Base-by-base conservation (phyloP, 2,113 vertebrate species). In the Syngnathus scovelli region DNA sequence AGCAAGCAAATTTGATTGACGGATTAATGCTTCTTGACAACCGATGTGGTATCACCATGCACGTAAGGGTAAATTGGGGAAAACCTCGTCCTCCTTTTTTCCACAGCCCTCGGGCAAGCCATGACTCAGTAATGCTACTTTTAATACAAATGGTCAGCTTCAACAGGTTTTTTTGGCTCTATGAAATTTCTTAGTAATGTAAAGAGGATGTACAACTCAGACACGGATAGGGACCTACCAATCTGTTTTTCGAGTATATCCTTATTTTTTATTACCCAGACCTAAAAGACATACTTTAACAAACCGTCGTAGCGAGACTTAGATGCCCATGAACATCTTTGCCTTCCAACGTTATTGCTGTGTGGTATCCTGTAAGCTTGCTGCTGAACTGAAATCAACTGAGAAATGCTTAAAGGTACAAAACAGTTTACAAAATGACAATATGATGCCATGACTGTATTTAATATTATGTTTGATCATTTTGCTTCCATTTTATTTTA, bases 11-110 rank as follows among this genome's bases (percentile, higher is more conserved):
- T 38, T 5, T 60, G 68, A 78, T 62, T 61, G 73, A 54, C 10
- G n/a, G 51, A 80, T 64, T 76, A 66, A 82, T 82, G 68, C 51
- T 55, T 71, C 74, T 61, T 79, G 76, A 77, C 71, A 51, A 49
- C 69, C 56, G 56, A 72, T 78, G 21, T 19, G 66, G 59, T 58
- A 38, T 63, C 56, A 16, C 69, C 63, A 61, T 69, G 59, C 67
- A 70, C 64, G 60, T 78, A 69, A 82, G 76, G 68, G 75, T 69
- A 66, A 69, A 69, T 78, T 73, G 21, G 60, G 63, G 68, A 63
- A 72, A 74, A 67, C 52, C 64, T 66, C 23, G 15, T 41, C 62
- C 68, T 69, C 60, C 38, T 71, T 33, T 63, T 70, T 64, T 75
- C 64, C 60, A 39, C 33, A 61, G 65, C 77, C 80, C 27, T 33